These are phyloP conservation scores for Cantharis rufa DNA, from an alignment of 2,888 invertebrate genomes.

Conservation along the genomic window DNA sequence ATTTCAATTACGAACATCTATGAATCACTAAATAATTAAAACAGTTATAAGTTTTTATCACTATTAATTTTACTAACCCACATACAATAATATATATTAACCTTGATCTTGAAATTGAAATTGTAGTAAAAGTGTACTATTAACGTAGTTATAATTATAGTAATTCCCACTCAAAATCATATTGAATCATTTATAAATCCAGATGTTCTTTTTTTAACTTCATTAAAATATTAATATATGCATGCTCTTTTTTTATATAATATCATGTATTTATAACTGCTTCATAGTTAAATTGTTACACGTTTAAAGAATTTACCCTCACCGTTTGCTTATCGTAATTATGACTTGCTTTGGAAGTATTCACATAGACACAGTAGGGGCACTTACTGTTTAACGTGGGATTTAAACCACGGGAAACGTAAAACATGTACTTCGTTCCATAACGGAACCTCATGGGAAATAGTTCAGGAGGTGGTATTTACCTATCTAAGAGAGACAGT, in stretches of 20 bases:
- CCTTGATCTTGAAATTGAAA: constrained; percentile 5
- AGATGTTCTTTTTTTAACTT: neutral
- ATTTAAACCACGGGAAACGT: too few species aligned
- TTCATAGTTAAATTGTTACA: neutral
- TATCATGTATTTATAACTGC: neutral
- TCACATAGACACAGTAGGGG: too few species aligned
- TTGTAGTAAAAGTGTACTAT: constrained; percentile 1
- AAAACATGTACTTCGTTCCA: too few species aligned
- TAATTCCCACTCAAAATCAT: neutral
- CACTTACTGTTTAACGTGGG: too few species aligned
- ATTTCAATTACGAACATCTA: neutral
- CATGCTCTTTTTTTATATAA: neutral
- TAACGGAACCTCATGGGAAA: too few species aligned
- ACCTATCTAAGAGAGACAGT: too few species aligned
- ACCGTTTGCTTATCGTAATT: too few species aligned
- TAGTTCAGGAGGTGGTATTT: too few species aligned
- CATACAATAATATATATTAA: neutral
- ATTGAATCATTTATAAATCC: neutral
- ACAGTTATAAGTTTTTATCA: neutral
- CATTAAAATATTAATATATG: neutral
- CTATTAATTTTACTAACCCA: neutral
- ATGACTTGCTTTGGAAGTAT: too few species aligned
- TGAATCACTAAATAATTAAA: neutral
- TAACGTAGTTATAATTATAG: neutral
- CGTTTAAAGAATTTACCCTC: too few species aligned